A percentile compares a stretch with the other conserved stretches of the same genome.
These are phyloP conservation scores for Melikaiella ostensackeni DNA, from an alignment of 2,888 invertebrate genomes.

Conservation along the genomic window DNA sequence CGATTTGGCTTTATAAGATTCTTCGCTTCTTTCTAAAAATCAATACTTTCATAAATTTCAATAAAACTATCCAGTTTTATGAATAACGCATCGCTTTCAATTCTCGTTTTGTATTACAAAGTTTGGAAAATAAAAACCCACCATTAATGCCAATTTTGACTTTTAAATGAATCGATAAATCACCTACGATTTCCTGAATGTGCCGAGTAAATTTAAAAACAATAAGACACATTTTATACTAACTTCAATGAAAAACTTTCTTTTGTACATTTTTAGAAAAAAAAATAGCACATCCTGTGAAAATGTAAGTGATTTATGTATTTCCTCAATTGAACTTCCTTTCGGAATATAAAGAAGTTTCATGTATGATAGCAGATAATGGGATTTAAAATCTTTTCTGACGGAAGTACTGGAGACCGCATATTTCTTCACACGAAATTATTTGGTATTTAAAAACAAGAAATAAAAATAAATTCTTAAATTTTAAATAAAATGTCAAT, in stretches of 20 bases:
- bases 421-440: not conserved
- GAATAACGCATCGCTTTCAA: conserved; percentile 8
- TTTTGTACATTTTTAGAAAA: not conserved
- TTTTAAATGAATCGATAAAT: not conserved
- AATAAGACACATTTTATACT: not conserved
- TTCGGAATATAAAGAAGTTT: not conserved
- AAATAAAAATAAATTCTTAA: not conserved
- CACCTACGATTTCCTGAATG: conserved; percentile 3
- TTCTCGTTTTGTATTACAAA: conserved; percentile 10
- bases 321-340: conserved; percentile 2
- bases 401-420: conserved; percentile 2
- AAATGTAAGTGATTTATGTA: conserved; percentile 13
- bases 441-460: not conserved
- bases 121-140: not conserved
- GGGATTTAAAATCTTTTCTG: not conserved
- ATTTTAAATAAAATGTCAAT: not conserved
- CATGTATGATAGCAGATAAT: no score
- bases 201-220: not conserved
- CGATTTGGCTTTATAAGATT: not conserved
- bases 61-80: not conserved
- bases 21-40: not conserved
- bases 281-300: not conserved
- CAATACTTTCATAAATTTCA: not conserved
- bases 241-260: not conserved
- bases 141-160: conserved; percentile 8